These are phyloP conservation scores for Agriopis aurantiaria DNA, from an alignment of 2,888 invertebrate species.

Conservation along the genomic window DNA sequence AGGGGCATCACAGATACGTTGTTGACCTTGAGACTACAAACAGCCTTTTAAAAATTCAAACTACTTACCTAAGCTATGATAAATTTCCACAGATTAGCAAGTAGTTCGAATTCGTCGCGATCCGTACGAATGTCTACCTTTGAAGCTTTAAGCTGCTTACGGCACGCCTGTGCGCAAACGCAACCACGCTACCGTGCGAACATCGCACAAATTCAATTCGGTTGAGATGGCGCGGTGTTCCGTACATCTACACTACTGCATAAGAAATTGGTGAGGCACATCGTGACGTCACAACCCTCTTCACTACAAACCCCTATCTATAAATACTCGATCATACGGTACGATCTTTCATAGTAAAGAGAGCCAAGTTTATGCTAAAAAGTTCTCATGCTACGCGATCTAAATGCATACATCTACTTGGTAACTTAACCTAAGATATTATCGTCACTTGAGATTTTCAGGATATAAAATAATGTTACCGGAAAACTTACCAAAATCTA, in stretches of 20 bases:
- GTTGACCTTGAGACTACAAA: too few species aligned
- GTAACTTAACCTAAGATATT: slow-evolving; percentile 70
- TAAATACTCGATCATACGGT: not conserved
- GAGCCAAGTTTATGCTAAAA: slow-evolving; percentile 42
- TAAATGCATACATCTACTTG: slow-evolving; percentile 79
- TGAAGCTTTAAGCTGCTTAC: not conserved
- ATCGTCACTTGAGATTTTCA: slow-evolving; percentile 62
- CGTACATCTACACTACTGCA: slow-evolving; percentile 55
- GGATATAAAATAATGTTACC: slow-evolving; percentile 43
- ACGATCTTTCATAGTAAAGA: slow-evolving; percentile 26
- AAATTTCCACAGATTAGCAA: too few species aligned
- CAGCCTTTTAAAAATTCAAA: too few species aligned
- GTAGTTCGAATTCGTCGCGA: too few species aligned
- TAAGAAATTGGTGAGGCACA: slow-evolving; percentile 76
- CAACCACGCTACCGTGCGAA: slow-evolving; percentile 24
- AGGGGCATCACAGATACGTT: too few species aligned
- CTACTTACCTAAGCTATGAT: too few species aligned
- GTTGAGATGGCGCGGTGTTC: slow-evolving; percentile 62
- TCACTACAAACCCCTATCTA: slow-evolving; percentile 28
- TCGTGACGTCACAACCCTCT: slow-evolving; percentile 65
- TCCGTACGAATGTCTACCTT: too few species aligned
- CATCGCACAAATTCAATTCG: slow-evolving; percentile 44
- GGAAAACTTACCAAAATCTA: slow-evolving; percentile 14
- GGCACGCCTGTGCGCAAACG: slow-evolving; percentile 1
- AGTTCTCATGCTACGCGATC: slow-evolving; percentile 66